Evolutionary conservation across 2,888 invertebrate genomes (phyloP), one percentile per base, ranked within the genome.

Genomic region (Nezara viridula): DNA sequence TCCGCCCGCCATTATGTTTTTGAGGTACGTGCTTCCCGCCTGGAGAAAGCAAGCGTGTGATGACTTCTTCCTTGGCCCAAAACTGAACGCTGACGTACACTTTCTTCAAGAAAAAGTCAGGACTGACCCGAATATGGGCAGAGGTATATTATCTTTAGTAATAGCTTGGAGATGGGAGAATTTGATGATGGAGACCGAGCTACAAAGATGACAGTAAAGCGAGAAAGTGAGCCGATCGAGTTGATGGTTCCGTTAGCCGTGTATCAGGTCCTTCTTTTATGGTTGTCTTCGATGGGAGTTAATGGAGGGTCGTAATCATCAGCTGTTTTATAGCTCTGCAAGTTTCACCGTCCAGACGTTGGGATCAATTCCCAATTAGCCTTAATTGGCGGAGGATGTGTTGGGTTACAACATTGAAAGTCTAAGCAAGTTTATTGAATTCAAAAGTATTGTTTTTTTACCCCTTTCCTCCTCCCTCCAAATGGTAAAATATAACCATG

Each of bases 241-340:
- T 19, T 37, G 19, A 37, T 37, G 7, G 66, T 37, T 73, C 66
- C 66, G 66, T 37, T 73, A 73, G 21, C 21, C 37, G 66, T 73
- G 66, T 73, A 73, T 32, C 66, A 73, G 19, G 66, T 73, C 66
- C 66, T 66, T n/a, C 32, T 73, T 73, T 73, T 73, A 73, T 73
- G 37, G 66, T 12, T 73, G 14, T 21, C 5, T 73, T 73, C 37
- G 19, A 73, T 73, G 66, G 10, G 7, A 73, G 66, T 73, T 73
- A 37, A 73, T 73, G 66, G 32, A 16, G 37, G 66, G 6, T 37
- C 19, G 37, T 73, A 73, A 73, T 73, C 66, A 21, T 73, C 66
- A 9, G 37, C 19, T 5, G 32, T 73, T 73, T 73, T 73, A 73
- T 6, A 37, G 37, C 37, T 21, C 2, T 5, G 19, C 19, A 27